phyloP scores from a whole-genome alignment of 2,113 vertebrate genomes.

The Macroglossus sobrinus region DNA sequence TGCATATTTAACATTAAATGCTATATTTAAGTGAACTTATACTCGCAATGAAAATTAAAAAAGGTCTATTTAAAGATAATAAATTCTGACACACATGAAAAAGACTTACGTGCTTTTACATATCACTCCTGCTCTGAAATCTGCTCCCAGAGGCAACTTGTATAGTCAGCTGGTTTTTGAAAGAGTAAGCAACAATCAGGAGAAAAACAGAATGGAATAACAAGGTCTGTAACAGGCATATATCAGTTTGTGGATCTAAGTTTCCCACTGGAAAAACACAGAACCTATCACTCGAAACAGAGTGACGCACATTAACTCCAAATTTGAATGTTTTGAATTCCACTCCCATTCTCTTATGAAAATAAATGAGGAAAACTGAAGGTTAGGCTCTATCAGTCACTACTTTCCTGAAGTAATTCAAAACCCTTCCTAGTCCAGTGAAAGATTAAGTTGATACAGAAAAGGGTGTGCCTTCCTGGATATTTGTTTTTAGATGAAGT shows the following conservation, averaged over 20 bases:
- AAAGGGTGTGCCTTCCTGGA: conserved; percentile 67
- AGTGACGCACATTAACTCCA: conserved; percentile 70
- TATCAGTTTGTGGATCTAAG: conserved; percentile 56
- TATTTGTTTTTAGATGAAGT: conserved; percentile 71
- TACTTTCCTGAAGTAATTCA: conserved; percentile 82
- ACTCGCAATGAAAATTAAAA: conserved; percentile 11
- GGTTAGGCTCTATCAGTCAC: conserved; percentile 78
- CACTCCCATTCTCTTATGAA: conserved; percentile 79
- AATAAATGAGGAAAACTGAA: conserved; percentile 82
- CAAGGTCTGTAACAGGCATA: background rate
- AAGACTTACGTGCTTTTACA: conserved; percentile 40
- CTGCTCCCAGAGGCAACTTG: conserved; percentile 38
- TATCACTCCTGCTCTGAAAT: conserved; percentile 54
- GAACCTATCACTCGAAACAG: conserved; percentile 62
- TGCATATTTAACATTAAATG: conserved; percentile 32
- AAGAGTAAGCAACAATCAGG: conserved; percentile 56
- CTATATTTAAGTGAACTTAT: background rate
- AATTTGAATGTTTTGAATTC: conserved; percentile 78
- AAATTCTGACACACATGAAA: background rate
- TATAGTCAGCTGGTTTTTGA: conserved; percentile 55
- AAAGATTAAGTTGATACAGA: conserved; percentile 77
- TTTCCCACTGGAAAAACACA: conserved; percentile 77
- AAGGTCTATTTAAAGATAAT: conserved; percentile 13
- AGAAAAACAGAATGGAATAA: conserved; percentile 40
- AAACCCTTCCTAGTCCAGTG: conserved; percentile 71